Evolutionary conservation across 2,888 invertebrate species (phyloP), one percentile per base, ranked within the genome.

Genomic region (Ditula angustiorana): DNA sequence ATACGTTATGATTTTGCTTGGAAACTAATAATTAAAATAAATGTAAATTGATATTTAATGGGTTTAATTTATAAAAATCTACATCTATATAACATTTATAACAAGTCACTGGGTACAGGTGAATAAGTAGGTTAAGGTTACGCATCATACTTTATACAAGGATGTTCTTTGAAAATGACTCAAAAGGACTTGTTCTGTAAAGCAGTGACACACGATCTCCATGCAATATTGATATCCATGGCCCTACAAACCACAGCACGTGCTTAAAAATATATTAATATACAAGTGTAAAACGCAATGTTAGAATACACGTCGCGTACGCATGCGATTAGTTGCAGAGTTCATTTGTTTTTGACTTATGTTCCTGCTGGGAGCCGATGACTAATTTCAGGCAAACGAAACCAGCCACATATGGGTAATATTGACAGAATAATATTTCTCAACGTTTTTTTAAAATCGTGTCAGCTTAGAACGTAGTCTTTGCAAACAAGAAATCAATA

Each of bases 191-290:
- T n/a, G 8, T n/a, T 5, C n/a, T 16, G n/a, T 21, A 21, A n/a
- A 19, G 21, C 19, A 4, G 4, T 35, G 35, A 24, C 53, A 53
- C 53, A 35, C 11, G 53, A 35, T 35, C 35, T 33, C n/a, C 21
- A n/a, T n/a, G 35, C 11, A 10, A 19, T 35, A 53, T 52, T 30
- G 5, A 30, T 21, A 3, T 7, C n/a, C 52, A 52, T 5, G 52
- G 52, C n/a, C 21, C 52, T 33, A 16, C 23, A 46, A 53, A 53
- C 53, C 53, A 10, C 53, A 53, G 11, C 53, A 53, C 7, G 10
- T 41, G 19, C 19, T 41, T 8, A 19, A 41, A 19, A 19, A 2
- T 41, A 19, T 19, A 41, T 8, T 30, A 37, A 16, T 16, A 1
- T 16, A 41, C 10, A 19, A 41, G 19, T 10, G 4, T 4, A 1